Base-by-base conservation (phyloP, 1,140 invertebrate genomes). In the Caenorhabditis remanei region DNA sequence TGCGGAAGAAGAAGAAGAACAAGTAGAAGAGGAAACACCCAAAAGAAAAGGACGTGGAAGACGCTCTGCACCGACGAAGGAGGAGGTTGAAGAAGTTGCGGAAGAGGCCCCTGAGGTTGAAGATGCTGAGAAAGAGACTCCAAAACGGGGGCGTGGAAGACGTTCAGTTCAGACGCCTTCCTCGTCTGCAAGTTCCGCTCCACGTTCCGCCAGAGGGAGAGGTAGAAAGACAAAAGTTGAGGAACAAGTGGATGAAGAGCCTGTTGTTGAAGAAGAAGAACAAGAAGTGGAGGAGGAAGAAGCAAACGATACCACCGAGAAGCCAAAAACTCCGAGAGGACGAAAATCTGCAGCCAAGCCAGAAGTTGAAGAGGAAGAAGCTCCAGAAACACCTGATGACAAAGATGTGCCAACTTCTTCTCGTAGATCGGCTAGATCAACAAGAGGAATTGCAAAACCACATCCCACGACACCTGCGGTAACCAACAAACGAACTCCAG, bases 361-460 rank as follows among this genome's bases (percentile, higher is more conserved):
- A 32, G 87, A 84, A 61, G 46, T 4, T 41, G 61, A 65, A 43
- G 61, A 84, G 14, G 21, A 85, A 50, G 87, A 53, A 24, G 87
- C 8, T n/a, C 61, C 6, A 7, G 43, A 58, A 53, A 56, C 43
- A n/a, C n/a, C 43, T 11, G 82, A 67, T 41, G 89, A 89, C 14
- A 63, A 87, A 41, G 67, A 87, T 11, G 58, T 43, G 85, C 87
- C 75, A 32, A 87, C 32, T 4, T 65, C 83, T 32, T 65, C 83
- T 41, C 83, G 83, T 65, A 56, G 83, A 61, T 84, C 83, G 3
- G 40, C 83, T 65, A 56, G 83, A 61, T 84, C 83, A 0, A 61
- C 83, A 11, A 86, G 85, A 32, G 55, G 24, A 16, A 58, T n/a
- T 9, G 21, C 43, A 5, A 79, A 58, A 14, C 11, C 63, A 6